A percentile compares a stretch with the other conserved stretches of the same genome.
Evolutionary conservation across 1,140 invertebrate species (phyloP).

Genomic region (Bombus cullumanus): DNA sequence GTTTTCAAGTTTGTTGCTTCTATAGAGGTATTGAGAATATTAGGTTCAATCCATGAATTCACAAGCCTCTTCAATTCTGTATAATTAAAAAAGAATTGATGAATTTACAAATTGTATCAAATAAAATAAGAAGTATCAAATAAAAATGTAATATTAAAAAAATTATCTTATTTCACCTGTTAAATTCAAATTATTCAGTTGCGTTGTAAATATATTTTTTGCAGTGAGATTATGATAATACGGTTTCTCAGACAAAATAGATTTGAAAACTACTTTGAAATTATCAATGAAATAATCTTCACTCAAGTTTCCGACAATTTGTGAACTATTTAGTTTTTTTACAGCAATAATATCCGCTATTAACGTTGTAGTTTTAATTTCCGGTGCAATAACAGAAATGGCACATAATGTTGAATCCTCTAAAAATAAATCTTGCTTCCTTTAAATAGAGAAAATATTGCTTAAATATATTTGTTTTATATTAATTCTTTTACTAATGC

Average conservation of each 20-base stretch:
- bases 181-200: slow-evolving; percentile 33
- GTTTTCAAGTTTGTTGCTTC: slow-evolving; percentile 49
- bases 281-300: slow-evolving; percentile 47
- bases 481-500: background rate
- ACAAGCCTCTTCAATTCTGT: slow-evolving; percentile 51
- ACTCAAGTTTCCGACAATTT: slow-evolving; percentile 56
- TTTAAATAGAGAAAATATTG: slow-evolving; percentile 23
- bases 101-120: background rate
- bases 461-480: background rate
- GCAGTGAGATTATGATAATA: slow-evolving; percentile 45
- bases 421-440: slow-evolving; percentile 33
- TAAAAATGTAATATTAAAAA: background rate
- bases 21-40: slow-evolving; percentile 52
- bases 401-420: slow-evolving; percentile 44
- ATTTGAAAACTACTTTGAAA: slow-evolving; percentile 32
- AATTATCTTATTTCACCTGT: slow-evolving; percentile 29
- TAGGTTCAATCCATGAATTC: slow-evolving; percentile 49
- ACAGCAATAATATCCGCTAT: slow-evolving; percentile 48
- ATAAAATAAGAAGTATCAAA: background rate
- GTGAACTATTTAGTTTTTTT: slow-evolving; percentile 47
- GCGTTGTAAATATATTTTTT: slow-evolving; percentile 35
- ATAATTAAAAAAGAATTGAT: background rate
- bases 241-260: slow-evolving; percentile 42
- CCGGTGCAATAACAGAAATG: slow-evolving; percentile 31
- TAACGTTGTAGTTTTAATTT: slow-evolving; percentile 63